These are phyloP conservation scores for Pseudomyrmex gracilis DNA, from an alignment of 1,140 invertebrate genomes.

Conservation along the genomic window DNA sequence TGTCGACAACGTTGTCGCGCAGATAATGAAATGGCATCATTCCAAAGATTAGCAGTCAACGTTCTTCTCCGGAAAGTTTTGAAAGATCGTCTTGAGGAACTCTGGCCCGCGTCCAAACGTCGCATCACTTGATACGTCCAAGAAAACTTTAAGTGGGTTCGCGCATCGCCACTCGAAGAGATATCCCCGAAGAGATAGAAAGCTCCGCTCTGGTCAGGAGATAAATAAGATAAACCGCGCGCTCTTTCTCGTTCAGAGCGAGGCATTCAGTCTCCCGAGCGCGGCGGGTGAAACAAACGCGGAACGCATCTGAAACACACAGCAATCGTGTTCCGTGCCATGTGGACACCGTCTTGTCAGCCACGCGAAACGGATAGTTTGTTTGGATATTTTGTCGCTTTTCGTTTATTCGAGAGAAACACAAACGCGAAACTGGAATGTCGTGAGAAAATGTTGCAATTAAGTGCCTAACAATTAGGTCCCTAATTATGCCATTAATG, in stretches of 20 bases:
- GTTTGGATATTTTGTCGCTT: neutral
- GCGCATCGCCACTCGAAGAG: neutral
- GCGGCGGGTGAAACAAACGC: neutral
- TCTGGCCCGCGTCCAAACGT: slow-evolving; percentile 63
- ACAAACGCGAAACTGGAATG: neutral
- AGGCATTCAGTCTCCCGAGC: neutral
- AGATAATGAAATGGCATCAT: slow-evolving; percentile 70
- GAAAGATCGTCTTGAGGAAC: slow-evolving; percentile 37
- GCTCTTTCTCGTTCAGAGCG: slow-evolving; percentile 6
- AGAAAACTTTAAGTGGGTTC: slow-evolving; percentile 58
- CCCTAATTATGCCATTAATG: slow-evolving; percentile 45
- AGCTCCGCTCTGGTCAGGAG: too few relatives aligned
- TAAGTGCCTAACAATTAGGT: neutral
- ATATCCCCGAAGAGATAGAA: too few relatives aligned
- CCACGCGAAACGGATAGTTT: neutral
- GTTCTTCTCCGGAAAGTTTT: slow-evolving; percentile 52
- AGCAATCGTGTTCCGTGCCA: neutral
- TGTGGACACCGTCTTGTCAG: neutral
- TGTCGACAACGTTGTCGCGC: slow-evolving; percentile 22
- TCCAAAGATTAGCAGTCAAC: slow-evolving; percentile 58
- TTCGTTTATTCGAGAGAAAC: neutral
- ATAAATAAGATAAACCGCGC: slow-evolving; percentile 22
- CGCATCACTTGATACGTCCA: slow-evolving; percentile 49
- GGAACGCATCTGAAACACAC: slow-evolving; percentile 1
- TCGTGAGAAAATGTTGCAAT: slow-evolving; percentile 7